A percentile compares a stretch with the other conserved stretches of the same genome.
Conservation (phyloP, 2,888 invertebrate genomes). For the Mythimna vitellina region DNA sequence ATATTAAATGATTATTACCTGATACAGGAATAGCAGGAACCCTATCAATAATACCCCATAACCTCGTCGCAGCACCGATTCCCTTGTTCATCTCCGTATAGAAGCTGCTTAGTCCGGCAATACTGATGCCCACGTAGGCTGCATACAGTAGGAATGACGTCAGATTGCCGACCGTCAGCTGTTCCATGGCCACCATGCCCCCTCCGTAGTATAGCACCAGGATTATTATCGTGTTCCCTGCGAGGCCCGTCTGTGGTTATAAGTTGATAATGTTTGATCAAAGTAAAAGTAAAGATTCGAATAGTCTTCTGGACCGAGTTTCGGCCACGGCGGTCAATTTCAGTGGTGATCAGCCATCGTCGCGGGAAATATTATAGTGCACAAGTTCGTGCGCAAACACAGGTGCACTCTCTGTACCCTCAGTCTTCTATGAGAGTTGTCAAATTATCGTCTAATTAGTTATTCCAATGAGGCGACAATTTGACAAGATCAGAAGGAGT, state of each 20-base stretch:
- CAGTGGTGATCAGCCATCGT: no score
- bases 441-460: no score
- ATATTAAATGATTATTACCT: slow-evolving; percentile 85
- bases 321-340: no score
- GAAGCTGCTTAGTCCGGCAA: slow-evolving; percentile 97
- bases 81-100: slow-evolving; percentile 98
- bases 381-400: no score
- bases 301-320: no score
- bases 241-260: slow-evolving; percentile 93
- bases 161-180: slow-evolving; percentile 95
- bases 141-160: slow-evolving; percentile 98
- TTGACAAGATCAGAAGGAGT: no score
- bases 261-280: slow-evolving; percentile 26
- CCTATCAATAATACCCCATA: slow-evolving; percentile 97
- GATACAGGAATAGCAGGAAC: slow-evolving; percentile 93
- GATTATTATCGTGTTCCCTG: slow-evolving; percentile 97
- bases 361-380: no score
- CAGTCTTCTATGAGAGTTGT: no score
- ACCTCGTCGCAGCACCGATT: slow-evolving; percentile 96
- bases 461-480: no score
- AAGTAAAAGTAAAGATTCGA: background rate
- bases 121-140: slow-evolving; percentile 97
- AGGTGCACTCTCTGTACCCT: no score
- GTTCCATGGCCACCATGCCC: slow-evolving; percentile 95
- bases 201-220: slow-evolving; percentile 98